phyloP scores from a whole-genome alignment of 2,113 vertebrate genomes.

The Atherinomorus stipes region DNA sequence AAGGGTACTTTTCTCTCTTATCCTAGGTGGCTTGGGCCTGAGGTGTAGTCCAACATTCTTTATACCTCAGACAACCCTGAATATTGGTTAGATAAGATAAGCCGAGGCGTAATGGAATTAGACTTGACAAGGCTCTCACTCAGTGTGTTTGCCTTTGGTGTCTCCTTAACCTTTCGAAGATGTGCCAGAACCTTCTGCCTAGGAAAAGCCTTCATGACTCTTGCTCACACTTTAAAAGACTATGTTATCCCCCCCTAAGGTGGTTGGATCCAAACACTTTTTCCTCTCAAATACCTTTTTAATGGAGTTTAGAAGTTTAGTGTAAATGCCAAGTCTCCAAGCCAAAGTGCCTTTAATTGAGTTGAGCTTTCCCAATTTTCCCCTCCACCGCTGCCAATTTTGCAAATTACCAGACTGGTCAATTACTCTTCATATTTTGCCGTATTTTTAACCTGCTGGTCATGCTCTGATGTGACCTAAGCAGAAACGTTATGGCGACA shows the following conservation, averaged over 20 bases:
- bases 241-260: constrained; percentile 66
- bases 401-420: constrained; percentile 79
- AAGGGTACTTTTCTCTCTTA: constrained; percentile 63
- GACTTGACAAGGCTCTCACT: constrained; percentile 76
- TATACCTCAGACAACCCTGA: constrained; percentile 72
- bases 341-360: constrained; percentile 84
- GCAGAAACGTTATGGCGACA: constrained; percentile 62
- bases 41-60: constrained; percentile 66
- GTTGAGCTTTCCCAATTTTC: constrained; percentile 82
- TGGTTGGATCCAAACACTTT: constrained; percentile 73
- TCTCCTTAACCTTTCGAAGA: constrained; percentile 82
- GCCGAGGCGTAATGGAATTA: constrained; percentile 78
- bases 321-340: constrained; percentile 83
- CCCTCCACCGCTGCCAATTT: constrained; percentile 73
- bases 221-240: constrained; percentile 70
- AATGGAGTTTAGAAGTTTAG: constrained; percentile 85
- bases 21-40: constrained; percentile 67
- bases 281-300: constrained; percentile 83
- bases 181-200: constrained; percentile 69
- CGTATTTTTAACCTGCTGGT: constrained; percentile 66
- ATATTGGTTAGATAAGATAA: constrained; percentile 80
- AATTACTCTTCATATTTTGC: constrained; percentile 81
- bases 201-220: constrained; percentile 72
- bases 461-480: constrained; percentile 64
- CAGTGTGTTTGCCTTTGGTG: constrained; percentile 80